Conservation (phyloP, 2,797 vertebrate species). For the Harpagifer antarcticus region DNA sequence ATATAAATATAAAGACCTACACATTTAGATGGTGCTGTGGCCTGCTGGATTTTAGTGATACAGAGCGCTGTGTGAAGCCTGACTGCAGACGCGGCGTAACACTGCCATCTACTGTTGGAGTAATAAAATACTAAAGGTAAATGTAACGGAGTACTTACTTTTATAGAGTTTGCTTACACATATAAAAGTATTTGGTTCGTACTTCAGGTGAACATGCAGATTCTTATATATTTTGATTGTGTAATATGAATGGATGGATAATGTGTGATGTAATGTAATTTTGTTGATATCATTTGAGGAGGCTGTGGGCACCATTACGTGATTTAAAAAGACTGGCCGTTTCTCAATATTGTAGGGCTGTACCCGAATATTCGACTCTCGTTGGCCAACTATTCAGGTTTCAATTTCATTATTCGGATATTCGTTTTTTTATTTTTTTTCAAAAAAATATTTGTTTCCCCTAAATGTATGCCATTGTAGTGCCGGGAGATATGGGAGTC, state of each 20-base stretch:
- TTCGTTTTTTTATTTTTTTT: no score
- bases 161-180: conserved; percentile 1
- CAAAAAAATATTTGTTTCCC: no score
- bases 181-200: conserved; percentile 24
- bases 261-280: conserved; percentile 1
- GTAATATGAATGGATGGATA: conserved; percentile 18
- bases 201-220: conserved; percentile 12
- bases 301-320: neutral
- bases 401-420: no score
- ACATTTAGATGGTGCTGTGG: conserved; percentile 18
- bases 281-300: neutral
- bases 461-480: no score
- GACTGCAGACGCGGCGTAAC: conserved; percentile 20
- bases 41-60: neutral
- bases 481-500: no score
- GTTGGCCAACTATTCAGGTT: no score
- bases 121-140: neutral
- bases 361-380: no score
- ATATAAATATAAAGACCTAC: neutral
- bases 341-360: no score
- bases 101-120: conserved; percentile 61
- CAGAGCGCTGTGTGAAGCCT: neutral
- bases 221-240: conserved; percentile 22
- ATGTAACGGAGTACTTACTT: conserved; percentile 17
- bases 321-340: neutral